Percentiles rank a stretch among this genome's conserved stretches.
phyloP scores from a whole-genome alignment of 2,888 invertebrate genomes.

The Drosophila gaucha region DNA sequence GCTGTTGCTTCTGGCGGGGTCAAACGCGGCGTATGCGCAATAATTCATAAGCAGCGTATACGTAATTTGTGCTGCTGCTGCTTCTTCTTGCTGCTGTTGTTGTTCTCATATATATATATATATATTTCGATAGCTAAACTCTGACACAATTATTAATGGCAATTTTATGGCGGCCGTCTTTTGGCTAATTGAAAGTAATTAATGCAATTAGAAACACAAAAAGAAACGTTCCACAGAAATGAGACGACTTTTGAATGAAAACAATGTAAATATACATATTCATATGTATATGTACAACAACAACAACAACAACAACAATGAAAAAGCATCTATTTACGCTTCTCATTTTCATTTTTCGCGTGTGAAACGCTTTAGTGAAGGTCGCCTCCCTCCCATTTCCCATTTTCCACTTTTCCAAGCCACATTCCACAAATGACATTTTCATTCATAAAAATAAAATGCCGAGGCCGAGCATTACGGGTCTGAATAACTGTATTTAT shows the following conservation, averaged over 20 bases:
- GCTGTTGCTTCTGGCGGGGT: background rate
- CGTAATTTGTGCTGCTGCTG: background rate
- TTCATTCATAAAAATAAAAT: constrained; percentile 31
- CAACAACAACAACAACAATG: constrained; percentile 7
- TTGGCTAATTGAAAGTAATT: constrained; percentile 74
- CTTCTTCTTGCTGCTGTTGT: background rate
- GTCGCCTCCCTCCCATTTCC: constrained; percentile 7
- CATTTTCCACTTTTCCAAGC: too few relatives aligned
- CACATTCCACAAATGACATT: constrained; percentile 18
- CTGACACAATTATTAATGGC: constrained; percentile 40
- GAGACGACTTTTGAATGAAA: constrained; percentile 9
- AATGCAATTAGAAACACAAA: constrained; percentile 66
- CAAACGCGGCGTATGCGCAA: constrained; percentile 26
- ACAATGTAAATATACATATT: constrained; percentile 13
- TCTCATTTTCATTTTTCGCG: constrained; percentile 64
- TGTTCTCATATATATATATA: background rate
- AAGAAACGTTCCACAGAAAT: constrained; percentile 36
- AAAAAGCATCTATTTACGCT: constrained; percentile 18
- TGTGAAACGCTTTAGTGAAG: constrained; percentile 53
- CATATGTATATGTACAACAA: too few relatives aligned
- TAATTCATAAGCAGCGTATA: constrained; percentile 18
- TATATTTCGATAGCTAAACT: constrained; percentile 36
- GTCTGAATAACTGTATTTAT: constrained; percentile 6
- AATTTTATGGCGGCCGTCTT: constrained; percentile 43
- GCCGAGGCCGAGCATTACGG: constrained; percentile 16